These are phyloP conservation scores for Strigamia maritima DNA, from an alignment of 2,888 invertebrate species.

Conservation along the genomic window DNA sequence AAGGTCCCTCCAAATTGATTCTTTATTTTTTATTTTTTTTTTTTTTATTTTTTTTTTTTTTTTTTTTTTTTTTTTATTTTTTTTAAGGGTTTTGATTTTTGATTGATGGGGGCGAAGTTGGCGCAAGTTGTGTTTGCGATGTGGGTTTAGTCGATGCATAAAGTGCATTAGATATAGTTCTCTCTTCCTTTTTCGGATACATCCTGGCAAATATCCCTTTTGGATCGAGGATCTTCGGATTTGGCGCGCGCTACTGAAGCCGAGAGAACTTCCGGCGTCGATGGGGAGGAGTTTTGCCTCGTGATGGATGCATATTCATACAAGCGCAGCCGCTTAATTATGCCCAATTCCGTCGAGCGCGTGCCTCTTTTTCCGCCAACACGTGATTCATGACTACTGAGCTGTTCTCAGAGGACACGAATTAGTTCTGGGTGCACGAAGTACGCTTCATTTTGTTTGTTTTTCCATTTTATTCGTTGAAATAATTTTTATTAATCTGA, in stretches of 20 bases:
- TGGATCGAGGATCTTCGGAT: neutral
- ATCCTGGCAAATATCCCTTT: conserved; percentile 10
- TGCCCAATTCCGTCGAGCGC: conserved; percentile 10
- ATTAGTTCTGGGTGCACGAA: neutral
- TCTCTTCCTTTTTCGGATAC: neutral
- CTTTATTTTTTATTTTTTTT: too few relatives aligned
- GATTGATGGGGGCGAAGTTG: neutral
- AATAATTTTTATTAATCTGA: too few relatives aligned
- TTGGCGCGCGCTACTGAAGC: conserved; percentile 23
- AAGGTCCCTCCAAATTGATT: neutral
- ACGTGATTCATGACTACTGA: neutral
- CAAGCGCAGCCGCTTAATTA: conserved; percentile 11
- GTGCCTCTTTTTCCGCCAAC: neutral
- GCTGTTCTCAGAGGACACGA: neutral
- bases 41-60: neutral
- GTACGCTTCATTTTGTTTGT: too few relatives aligned
- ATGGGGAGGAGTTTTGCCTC: neutral
- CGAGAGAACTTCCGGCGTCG: neutral
- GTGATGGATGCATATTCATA: conserved; percentile 22
- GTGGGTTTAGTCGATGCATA: too few relatives aligned
- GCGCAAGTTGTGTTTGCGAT: neutral
- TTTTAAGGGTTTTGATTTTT: neutral
- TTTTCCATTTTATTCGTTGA: too few relatives aligned
- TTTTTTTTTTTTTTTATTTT: neutral
- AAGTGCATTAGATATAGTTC: neutral